Base-by-base conservation (phyloP, 2,888 invertebrate species). In the Hirtodrosophila alboralis region DNA sequence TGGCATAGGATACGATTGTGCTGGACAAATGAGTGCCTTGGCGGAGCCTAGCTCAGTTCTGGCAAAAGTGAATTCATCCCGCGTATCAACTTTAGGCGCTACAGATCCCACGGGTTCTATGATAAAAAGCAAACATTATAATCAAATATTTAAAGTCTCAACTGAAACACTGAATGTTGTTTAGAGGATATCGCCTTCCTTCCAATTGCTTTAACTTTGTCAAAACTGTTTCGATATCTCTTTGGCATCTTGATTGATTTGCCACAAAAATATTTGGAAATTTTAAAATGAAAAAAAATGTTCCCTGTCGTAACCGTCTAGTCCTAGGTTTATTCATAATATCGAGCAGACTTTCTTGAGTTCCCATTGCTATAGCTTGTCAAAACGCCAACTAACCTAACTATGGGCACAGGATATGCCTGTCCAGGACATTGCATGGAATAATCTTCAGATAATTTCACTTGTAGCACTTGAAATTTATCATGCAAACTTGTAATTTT, bases 381-480 rank as follows among this genome's bases (percentile, higher is more conserved):
- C n/a, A n/a, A n/a, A n/a, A n/a, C n/a, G n/a, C n/a, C n/a, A 5
- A 61, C 62, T 48, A 18, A 59, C 60, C 60, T 47, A 38, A 58
- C 60, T 12, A 45, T 90, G 79, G 95, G 95, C 84, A 94, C 93
- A 49, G 95, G 95, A 91, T 93, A 95, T 27, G 94, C 94, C 90
- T 95, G 95, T 9, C 95, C 94, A 56, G 95, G 95, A 90, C 95
- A 95, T 79, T 94, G 91, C 85, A 95, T 91, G 31, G 94, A 93
- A 77, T 93, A 91, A 87, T 92, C 92, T 72, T 90, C 89, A 48
- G 89, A 89, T 78, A 91, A 81, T 70, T 90, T 90, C 61, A 79
- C 78, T 76, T 93, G 93, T 86, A 89, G 47, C 6, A 88, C 79
- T 80, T 89, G 90, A 61, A 86, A 88, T 61, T 90, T 88, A 23